Percentiles rank a stretch among this genome's conserved stretches.
Evolutionary conservation across 2,888 invertebrate genomes (phyloP).

Genomic region (Cephus spinipes): DNA sequence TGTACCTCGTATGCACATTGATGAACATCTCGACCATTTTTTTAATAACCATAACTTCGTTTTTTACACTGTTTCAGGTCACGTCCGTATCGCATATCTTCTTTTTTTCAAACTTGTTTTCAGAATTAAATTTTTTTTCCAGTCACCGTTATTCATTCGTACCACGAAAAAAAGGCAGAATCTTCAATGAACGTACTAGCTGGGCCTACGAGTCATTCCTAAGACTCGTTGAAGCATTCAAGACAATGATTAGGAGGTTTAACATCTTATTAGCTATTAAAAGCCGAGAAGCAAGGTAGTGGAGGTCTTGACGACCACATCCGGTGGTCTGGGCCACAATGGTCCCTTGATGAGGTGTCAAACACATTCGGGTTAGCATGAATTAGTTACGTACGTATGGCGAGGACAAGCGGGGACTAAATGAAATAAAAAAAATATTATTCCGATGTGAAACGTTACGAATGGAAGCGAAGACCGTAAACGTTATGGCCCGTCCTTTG

Average conservation of each 20-base stretch:
- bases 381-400: conserved; percentile 12
- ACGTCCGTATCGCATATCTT: background rate
- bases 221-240: background rate
- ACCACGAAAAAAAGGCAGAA: background rate
- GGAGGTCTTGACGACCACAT: conserved; percentile 32
- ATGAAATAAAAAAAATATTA: background rate
- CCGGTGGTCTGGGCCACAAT: conserved; percentile 34
- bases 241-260: background rate
- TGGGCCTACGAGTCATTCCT: background rate
- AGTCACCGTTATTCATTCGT: background rate
- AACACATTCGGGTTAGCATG: conserved; percentile 12
- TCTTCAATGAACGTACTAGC: background rate
- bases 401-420: background rate
- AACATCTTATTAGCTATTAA: conserved; percentile 37
- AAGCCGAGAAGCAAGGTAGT: conserved; percentile 27
- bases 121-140: background rate
- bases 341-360: conserved; percentile 17
- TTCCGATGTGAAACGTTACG: background rate
- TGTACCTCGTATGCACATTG: background rate
- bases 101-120: background rate
- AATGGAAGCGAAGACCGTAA: conserved; percentile 5
- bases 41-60: background rate
- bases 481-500: conserved; percentile 48
- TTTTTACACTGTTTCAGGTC: background rate
- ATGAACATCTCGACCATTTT: background rate